A percentile compares a stretch with the other conserved stretches of the same genome.
Evolutionary conservation across 30 jellyfish, hydroid and myxozoan species (phyloP).

Genomic region (Pelagia noctiluca): DNA sequence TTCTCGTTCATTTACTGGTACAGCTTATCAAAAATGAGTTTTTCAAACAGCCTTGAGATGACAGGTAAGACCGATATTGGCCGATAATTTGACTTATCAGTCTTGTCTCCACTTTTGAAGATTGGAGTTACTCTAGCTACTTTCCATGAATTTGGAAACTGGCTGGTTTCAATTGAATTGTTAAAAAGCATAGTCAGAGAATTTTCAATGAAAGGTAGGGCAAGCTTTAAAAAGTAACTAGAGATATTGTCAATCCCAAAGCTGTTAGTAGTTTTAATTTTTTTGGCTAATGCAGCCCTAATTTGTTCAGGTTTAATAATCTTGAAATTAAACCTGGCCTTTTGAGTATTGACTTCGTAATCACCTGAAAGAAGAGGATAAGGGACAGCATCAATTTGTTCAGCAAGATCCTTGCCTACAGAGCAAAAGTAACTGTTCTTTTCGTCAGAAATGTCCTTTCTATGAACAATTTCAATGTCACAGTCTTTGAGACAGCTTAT

Average conservation of each 20-base stretch:
- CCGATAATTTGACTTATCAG: background rate
- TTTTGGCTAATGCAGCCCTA: conserved; percentile 18
- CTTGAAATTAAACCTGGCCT: conserved; percentile 5
- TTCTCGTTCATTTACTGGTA: background rate
- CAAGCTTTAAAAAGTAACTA: too few relatives aligned
- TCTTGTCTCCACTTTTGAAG: conserved; percentile 5
- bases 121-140: conserved; percentile 5
- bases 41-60: conserved; percentile 2
- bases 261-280: background rate
- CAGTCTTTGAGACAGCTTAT: conserved; percentile 39
- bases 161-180: background rate
- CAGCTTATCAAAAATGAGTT: background rate
- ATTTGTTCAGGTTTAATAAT: background rate
- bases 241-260: conserved; percentile 17
- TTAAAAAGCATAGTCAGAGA: background rate
- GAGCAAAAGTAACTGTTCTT: conserved; percentile 40
- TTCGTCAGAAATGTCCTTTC: conserved; percentile 22
- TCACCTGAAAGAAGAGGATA: conserved; percentile 27
- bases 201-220: background rate
- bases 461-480: conserved; percentile 20
- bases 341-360: conserved; percentile 1
- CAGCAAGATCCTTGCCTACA: conserved; percentile 11
- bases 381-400: background rate
- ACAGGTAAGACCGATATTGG: background rate
- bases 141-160: background rate